Percentiles rank a stretch among this genome's conserved stretches.
phyloP scores from a whole-genome alignment of 2,888 invertebrate species.

The Vannuccia rotundouncinata region DNA sequence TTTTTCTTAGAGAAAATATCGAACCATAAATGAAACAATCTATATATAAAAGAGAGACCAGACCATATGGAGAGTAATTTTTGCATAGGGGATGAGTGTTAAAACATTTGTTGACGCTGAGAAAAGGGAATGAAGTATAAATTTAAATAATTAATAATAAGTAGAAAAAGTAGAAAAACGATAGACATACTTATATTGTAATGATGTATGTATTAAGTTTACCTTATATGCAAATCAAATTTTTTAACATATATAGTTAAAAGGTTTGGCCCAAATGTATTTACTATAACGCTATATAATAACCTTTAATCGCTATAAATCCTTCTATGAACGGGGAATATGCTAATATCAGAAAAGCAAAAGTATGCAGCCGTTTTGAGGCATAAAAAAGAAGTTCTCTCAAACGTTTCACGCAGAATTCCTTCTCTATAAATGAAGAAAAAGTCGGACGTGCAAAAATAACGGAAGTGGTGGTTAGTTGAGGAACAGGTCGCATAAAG shows the following conservation, averaged over 20 bases:
- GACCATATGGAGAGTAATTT: background rate
- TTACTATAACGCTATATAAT: no score
- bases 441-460: background rate
- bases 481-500: constrained; percentile 2
- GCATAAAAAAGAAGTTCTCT: background rate
- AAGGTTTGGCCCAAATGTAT: no score
- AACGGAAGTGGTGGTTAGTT: background rate
- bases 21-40: background rate
- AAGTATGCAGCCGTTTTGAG: background rate
- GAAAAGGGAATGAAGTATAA: no score
- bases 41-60: background rate
- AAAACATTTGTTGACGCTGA: no score
- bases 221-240: no score
- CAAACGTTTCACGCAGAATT: background rate
- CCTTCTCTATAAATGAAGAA: background rate
- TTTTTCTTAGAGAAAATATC: background rate
- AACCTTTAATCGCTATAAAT: background rate
- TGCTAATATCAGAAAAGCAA: background rate
- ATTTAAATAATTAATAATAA: no score
- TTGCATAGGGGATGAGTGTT: constrained; percentile 26
- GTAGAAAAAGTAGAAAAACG: no score
- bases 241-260: no score
- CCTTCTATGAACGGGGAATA: background rate
- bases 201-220: no score
- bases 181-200: no score